phyloP scores from a whole-genome alignment of 2,113 vertebrate species.

The Danionella cerebrum region DNA sequence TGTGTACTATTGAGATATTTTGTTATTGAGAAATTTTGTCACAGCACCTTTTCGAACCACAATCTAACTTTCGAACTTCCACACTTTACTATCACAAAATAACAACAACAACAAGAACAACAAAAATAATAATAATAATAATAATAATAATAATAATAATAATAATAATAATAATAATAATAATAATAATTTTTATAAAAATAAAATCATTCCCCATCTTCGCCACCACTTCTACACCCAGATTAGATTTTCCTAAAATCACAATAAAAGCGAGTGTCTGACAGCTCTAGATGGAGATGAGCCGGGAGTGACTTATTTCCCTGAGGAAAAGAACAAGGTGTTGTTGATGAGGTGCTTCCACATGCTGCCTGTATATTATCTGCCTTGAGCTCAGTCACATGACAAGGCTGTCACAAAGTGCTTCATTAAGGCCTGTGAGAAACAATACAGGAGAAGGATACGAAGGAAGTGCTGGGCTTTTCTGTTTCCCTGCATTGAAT shows the following conservation, averaged over 20 bases:
- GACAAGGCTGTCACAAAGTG: slow-evolving; percentile 39
- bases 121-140: too few relatives aligned
- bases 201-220: neutral
- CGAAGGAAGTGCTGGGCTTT: neutral
- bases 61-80: too few relatives aligned
- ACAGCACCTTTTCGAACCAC: too few relatives aligned
- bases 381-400: slow-evolving; percentile 36
- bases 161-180: too few relatives aligned
- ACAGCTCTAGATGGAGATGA: slow-evolving; percentile 42
- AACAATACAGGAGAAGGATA: slow-evolving; percentile 30
- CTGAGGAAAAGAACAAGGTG: slow-evolving; percentile 39
- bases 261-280: slow-evolving; percentile 43
- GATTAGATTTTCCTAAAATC: slow-evolving; percentile 54
- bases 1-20: too few relatives aligned
- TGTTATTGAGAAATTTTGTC: too few relatives aligned
- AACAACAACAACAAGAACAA: too few relatives aligned
- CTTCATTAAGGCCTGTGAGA: slow-evolving; percentile 51
- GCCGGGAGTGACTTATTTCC: slow-evolving; percentile 62
- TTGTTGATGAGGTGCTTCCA: slow-evolving; percentile 46
- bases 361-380: slow-evolving; percentile 18
- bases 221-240: slow-evolving; percentile 29
- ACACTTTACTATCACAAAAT: too few relatives aligned
- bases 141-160: too few relatives aligned
- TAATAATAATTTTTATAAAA: too few relatives aligned
- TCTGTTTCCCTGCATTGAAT: slow-evolving; percentile 16